Evolutionary conservation across 2,113 vertebrate genomes (phyloP).

Genomic region (Ptyas mucosa): DNA sequence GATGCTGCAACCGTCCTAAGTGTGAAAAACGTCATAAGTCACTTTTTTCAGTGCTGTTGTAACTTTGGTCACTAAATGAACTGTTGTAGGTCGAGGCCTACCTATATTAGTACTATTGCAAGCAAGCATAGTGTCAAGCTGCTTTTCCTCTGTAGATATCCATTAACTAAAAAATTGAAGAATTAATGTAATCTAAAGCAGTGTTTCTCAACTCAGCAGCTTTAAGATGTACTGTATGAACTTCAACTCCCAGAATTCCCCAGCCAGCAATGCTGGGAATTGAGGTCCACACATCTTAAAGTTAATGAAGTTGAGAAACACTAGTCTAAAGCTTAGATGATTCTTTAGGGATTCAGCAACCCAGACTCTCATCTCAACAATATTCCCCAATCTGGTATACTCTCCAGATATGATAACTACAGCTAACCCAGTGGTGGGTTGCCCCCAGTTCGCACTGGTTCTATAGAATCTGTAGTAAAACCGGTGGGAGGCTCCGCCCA

Average conservation of each 20-base stretch:
- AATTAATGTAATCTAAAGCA: not conserved
- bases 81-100: too few species aligned
- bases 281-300: not conserved
- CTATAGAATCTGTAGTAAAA: too few species aligned
- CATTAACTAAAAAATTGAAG: not conserved
- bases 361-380: not conserved
- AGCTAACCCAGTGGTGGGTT: not conserved
- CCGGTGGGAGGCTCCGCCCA: too few species aligned
- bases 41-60: too few species aligned
- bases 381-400: not conserved
- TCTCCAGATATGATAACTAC: not conserved
- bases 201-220: not conserved
- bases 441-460: too few species aligned
- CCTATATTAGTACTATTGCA: not conserved
- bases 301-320: not conserved
- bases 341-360: not conserved
- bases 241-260: not conserved
- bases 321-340: not conserved
- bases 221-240: not conserved
- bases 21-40: too few species aligned
- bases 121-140: not conserved
- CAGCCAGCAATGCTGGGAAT: not conserved
- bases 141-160: not conserved
- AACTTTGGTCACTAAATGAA: too few species aligned
- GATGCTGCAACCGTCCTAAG: too few species aligned